Base-by-base conservation (phyloP, 2,113 vertebrate species). In the Hippocampus abdominalis region DNA sequence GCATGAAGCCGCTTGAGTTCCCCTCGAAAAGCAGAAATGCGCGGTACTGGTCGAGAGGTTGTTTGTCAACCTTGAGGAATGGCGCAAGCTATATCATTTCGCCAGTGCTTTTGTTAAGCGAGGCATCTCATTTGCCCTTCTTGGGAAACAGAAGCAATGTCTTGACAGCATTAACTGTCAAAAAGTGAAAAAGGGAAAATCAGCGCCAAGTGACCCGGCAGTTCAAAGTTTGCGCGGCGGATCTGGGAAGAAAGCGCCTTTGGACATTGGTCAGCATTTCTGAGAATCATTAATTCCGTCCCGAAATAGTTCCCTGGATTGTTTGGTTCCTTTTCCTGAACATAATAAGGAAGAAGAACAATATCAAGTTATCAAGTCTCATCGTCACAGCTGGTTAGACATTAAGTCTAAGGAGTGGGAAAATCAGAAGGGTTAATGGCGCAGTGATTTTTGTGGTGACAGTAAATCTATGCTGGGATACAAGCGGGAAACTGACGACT, bases 181-280 rank as follows among this genome's bases (percentile, higher is more conserved):
- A 44, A 36, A 64, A 60, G 27, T 18, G 12, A 15, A 25, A 64
- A 25, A 7, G 12, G 12, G 16, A n/a, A 64, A 62, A 4, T 40
- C 8, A 3, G 12, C 20, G 13, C 32, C 3, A 32, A 8, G 39
- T 42, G 36, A 63, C 3, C 60, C 60, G n/a, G 9, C 18, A 9
- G 2, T 2, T 64, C 15, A 46, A 64, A 46, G 63, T 27, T 64
- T 40, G 25, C 5, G 8, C 7, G 16, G 10, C 23, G 10, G 12
- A 23, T 42, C 21, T n/a, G 12, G 4, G 40, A 64, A 10, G 18
- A 64, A 7, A 64, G 42, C 25, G 23, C 40, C 40, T 46, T 64
- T 64, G 63, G 63, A 64, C 63, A 27, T 64, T 64, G 63, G 15
- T 64, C 63, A 15, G 23, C 40, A 64, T 64, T 44, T 23, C 23